Conservation (phyloP, 1,140 invertebrate genomes). For the Matsumurasca onukii region DNA sequence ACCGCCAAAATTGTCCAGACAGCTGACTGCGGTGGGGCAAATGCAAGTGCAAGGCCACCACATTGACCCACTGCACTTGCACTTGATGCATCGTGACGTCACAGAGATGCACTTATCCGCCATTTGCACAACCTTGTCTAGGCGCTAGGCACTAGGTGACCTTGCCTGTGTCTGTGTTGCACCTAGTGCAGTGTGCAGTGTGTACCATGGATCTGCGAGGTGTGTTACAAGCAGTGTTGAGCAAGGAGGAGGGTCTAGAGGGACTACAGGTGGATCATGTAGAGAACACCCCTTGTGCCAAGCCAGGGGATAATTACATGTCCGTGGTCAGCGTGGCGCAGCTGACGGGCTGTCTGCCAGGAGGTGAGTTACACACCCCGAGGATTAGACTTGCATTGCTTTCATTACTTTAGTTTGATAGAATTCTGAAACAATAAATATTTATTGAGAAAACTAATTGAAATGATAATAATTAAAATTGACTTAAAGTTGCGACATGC, state of each 20-base stretch:
- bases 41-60: not conserved
- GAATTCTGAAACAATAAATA: no score
- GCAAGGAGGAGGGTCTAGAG: not conserved
- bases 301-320: conserved; percentile 19
- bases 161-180: not conserved
- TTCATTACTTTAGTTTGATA: no score
- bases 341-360: not conserved
- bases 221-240: not conserved
- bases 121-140: no score
- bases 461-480: no score
- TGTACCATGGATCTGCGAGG: not conserved
- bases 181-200: no score
- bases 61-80: not conserved
- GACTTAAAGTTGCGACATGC: no score
- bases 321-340: not conserved
- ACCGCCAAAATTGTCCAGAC: no score
- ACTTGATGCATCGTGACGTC: not conserved
- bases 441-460: no score
- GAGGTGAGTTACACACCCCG: conserved; percentile 21
- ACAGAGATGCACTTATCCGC: not conserved
- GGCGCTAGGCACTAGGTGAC: no score
- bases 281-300: not conserved
- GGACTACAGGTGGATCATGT: not conserved
- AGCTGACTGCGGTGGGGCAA: not conserved
- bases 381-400: no score